Conservation (phyloP, 2,113 vertebrate genomes). For the Dunckerocampus dactyliophorus region DNA sequence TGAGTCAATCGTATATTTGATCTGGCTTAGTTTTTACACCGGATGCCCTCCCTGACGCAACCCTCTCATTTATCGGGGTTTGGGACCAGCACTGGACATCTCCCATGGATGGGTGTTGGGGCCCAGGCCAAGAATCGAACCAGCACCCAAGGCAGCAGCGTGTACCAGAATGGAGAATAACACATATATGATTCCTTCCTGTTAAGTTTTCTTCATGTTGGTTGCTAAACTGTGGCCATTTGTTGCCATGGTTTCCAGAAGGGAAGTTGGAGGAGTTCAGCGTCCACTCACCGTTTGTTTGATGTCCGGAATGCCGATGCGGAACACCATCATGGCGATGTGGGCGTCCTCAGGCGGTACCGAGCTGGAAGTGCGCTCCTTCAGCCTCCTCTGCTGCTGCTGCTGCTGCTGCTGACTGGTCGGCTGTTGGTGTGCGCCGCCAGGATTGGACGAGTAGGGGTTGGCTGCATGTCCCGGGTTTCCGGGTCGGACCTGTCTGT, state of each 20-base stretch:
- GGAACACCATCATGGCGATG: constrained; percentile 92
- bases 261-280: neutral
- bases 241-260: neutral
- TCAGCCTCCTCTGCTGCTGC: constrained; percentile 69
- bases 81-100: too few species aligned
- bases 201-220: neutral
- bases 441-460: constrained; percentile 72
- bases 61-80: too few species aligned
- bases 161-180: too few species aligned
- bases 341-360: constrained; percentile 78
- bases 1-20: too few species aligned
- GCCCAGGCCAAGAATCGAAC: too few species aligned
- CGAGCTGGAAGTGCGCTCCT: constrained; percentile 75
- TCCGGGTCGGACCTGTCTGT: constrained; percentile 54
- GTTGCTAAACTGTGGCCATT: neutral
- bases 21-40: too few species aligned
- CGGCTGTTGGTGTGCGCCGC: constrained; percentile 67
- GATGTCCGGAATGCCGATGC: constrained; percentile 91
- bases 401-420: constrained; percentile 56
- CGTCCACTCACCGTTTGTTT: constrained; percentile 84
- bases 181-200: too few species aligned
- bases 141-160: too few species aligned
- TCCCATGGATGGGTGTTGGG: too few species aligned
- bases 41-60: too few species aligned
- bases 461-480: constrained; percentile 68